phyloP scores from a whole-genome alignment of 2,113 vertebrate genomes.

The Scatophagus argus region DNA sequence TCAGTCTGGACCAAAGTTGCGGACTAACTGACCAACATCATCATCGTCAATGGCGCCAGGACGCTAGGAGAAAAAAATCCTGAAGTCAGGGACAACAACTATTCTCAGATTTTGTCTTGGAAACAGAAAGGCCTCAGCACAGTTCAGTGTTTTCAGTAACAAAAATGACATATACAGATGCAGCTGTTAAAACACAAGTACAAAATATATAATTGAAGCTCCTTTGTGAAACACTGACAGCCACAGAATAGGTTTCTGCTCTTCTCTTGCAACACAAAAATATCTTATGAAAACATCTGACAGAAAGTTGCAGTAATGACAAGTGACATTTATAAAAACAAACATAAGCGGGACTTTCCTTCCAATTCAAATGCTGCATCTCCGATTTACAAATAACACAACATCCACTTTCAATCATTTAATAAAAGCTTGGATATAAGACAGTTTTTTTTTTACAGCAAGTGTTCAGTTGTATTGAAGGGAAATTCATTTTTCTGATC shows the following conservation, averaged over 20 bases:
- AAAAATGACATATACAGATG: conserved; percentile 12
- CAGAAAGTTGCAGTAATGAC: neutral
- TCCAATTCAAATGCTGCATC: conserved; percentile 4
- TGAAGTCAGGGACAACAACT: neutral
- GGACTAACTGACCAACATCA: neutral
- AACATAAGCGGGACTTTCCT: conserved; percentile 7
- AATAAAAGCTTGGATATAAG: conserved; percentile 77
- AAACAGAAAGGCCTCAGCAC: neutral
- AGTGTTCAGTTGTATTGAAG: conserved; percentile 56
- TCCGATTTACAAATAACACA: conserved; percentile 43
- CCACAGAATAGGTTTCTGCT: neutral
- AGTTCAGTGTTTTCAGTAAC: conserved; percentile 20
- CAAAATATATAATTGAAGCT: conserved; percentile 20
- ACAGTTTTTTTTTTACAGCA: conserved; percentile 60
- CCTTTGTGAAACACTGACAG: conserved; percentile 17
- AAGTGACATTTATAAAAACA: conserved; percentile 19
- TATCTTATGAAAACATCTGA: neutral
- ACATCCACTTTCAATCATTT: conserved; percentile 71
- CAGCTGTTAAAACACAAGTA: conserved; percentile 16
- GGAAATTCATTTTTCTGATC: conserved; percentile 54
- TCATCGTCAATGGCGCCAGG: neutral
- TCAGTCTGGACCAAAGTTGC: no score
- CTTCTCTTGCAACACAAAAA: conserved; percentile 11
- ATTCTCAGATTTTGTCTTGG: neutral
- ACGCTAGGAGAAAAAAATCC: neutral